phyloP scores from a whole-genome alignment of 1,140 invertebrate genomes.

The Diorhabda carinulata region DNA sequence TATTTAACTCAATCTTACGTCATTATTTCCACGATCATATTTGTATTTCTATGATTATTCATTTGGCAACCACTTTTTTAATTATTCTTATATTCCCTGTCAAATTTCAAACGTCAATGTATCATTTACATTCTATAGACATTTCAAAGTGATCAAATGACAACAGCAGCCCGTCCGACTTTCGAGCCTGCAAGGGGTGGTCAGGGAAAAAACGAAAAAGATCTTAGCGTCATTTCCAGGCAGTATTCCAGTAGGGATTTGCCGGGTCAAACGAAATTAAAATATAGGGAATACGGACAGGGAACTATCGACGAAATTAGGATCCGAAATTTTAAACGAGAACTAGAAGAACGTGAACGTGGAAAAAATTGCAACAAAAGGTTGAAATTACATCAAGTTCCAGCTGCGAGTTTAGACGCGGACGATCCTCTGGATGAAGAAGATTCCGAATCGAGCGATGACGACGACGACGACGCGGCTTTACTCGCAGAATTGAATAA shows the following conservation, averaged over 20 bases:
- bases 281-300: slow-evolving; percentile 97
- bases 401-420: slow-evolving; percentile 88
- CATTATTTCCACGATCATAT: too few relatives aligned
- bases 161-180: slow-evolving; percentile 94
- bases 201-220: slow-evolving; percentile 89
- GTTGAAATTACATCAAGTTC: slow-evolving; percentile 71
- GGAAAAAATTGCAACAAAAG: slow-evolving; percentile 62
- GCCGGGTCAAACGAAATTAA: slow-evolving; percentile 92
- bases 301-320: slow-evolving; percentile 86
- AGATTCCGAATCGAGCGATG: slow-evolving; percentile 80
- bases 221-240: slow-evolving; percentile 94
- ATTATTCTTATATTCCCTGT: too few relatives aligned
- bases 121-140: too few relatives aligned
- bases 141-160: slow-evolving; percentile 62
- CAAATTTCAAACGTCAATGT: too few relatives aligned
- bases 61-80: too few relatives aligned
- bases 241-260: slow-evolving; percentile 98
- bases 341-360: slow-evolving; percentile 91
- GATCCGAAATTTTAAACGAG: slow-evolving; percentile 88
- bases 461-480: slow-evolving; percentile 69
- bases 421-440: slow-evolving; percentile 91
- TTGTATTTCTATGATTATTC: too few relatives aligned
- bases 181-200: slow-evolving; percentile 96
- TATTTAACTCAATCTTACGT: too few relatives aligned
- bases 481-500: slow-evolving; percentile 90